phyloP scores from a whole-genome alignment of 1,140 invertebrate species.

The Drosophila virilis region DNA sequence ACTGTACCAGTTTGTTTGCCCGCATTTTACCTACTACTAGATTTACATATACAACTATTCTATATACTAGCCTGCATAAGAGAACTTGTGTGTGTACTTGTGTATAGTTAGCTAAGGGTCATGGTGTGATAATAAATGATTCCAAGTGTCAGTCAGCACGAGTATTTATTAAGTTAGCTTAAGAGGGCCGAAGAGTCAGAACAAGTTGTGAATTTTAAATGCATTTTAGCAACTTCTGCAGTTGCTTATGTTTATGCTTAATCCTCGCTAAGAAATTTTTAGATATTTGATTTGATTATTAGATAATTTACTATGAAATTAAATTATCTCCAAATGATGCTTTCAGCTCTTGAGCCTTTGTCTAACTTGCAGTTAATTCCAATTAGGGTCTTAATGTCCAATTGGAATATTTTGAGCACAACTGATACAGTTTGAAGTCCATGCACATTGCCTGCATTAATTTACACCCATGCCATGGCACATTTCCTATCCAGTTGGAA shows the following conservation, averaged over 20 bases:
- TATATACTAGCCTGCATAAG: background rate
- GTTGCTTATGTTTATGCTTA: too few species aligned
- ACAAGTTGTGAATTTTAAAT: background rate
- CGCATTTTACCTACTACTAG: slow-evolving; percentile 10
- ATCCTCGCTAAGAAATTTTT: too few species aligned
- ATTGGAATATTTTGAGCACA: background rate
- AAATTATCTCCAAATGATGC: background rate
- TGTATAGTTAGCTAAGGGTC: slow-evolving; percentile 21
- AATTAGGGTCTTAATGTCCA: slow-evolving; percentile 11
- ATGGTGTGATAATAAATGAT: slow-evolving; percentile 47
- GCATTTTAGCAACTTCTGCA: background rate
- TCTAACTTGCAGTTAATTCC: background rate
- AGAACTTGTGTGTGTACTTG: background rate
- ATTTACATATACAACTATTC: background rate
- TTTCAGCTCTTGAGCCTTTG: background rate
- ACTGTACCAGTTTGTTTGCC: slow-evolving; percentile 19
- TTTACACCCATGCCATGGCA: background rate
- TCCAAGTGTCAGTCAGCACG: slow-evolving; percentile 6
- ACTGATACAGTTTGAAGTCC: slow-evolving; percentile 5
- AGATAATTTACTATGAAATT: too few species aligned
- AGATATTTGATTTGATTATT: too few species aligned
- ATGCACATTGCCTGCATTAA: background rate
- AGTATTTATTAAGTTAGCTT: background rate
- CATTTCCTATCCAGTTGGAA: slow-evolving; percentile 1
- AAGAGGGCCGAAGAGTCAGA: background rate